These are phyloP conservation scores for Lordiphosa stackelbergi DNA, from an alignment of 1,140 invertebrate species.

Conservation along the genomic window DNA sequence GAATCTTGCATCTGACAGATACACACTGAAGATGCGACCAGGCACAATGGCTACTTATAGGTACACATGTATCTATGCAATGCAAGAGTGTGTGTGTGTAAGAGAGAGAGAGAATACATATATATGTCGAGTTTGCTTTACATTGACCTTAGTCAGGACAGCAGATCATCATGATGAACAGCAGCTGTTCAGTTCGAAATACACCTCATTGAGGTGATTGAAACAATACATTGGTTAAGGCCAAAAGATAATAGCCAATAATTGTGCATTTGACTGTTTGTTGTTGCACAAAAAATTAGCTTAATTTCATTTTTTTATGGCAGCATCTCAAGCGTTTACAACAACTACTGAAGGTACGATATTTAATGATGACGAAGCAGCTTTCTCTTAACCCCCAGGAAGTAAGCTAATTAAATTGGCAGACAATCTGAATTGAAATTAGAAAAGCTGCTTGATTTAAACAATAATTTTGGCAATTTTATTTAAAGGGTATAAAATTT, in stretches of 20 bases:
- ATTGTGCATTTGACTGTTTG: constrained; percentile 27
- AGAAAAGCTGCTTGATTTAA: not conserved
- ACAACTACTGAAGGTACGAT: not conserved
- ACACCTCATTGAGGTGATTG: constrained; percentile 29
- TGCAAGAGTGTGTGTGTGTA: not conserved
- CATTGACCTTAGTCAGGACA: constrained; percentile 70
- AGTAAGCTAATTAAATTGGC: constrained; percentile 1
- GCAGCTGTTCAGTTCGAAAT: constrained; percentile 24
- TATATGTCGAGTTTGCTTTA: constrained; percentile 33
- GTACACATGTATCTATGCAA: constrained; percentile 9
- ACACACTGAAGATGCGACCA: constrained; percentile 38
- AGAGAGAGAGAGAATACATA: constrained; percentile 1
- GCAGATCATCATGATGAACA: constrained; percentile 16
- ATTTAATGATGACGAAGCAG: constrained; percentile 1
- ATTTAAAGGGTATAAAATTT: too few relatives aligned
- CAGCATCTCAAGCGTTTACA: constrained; percentile 19
- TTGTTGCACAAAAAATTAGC: constrained; percentile 32
- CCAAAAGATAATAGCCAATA: constrained; percentile 34
- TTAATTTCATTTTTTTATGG: constrained; percentile 32
- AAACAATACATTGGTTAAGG: constrained; percentile 16
- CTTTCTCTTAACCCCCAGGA: constrained; percentile 38
- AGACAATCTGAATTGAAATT: not conserved
- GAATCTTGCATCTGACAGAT: constrained; percentile 72
- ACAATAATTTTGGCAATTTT: too few relatives aligned
- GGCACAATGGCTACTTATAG: constrained; percentile 18